Evolutionary conservation across 64 coral and sea anemone genomes (phyloP).

Genomic region (Actinia equina): DNA sequence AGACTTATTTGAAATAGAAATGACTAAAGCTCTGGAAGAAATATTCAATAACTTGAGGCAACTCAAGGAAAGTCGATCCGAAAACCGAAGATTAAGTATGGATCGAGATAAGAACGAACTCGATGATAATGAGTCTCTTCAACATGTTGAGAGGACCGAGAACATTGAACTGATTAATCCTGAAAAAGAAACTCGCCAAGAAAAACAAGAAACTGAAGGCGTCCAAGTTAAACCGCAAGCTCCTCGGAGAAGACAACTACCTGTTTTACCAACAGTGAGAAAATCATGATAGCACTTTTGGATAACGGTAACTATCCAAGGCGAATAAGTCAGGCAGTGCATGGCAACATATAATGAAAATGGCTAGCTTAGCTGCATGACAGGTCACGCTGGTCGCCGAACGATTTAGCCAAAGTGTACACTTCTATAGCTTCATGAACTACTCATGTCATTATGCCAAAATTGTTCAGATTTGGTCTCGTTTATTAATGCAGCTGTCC

Average conservation of each 20-base stretch:
- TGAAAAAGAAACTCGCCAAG: not conserved
- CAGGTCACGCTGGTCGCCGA: not conserved
- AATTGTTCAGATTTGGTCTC: not conserved
- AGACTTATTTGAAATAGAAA: not conserved
- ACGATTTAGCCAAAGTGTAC: not conserved
- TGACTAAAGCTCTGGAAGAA: constrained; percentile 7
- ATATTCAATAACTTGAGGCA: not conserved
- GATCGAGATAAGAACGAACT: too few species aligned
- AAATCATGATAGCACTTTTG: not conserved
- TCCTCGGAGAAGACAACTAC: not conserved
- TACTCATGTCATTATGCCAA: not conserved
- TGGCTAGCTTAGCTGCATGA: not conserved
- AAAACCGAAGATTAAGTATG: not conserved
- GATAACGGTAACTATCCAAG: not conserved
- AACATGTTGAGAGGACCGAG: not conserved
- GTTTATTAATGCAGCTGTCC: too few species aligned
- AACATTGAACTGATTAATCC: not conserved
- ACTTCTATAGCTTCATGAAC: not conserved
- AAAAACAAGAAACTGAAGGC: not conserved
- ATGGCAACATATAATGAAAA: not conserved
- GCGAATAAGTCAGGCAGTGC: too few species aligned
- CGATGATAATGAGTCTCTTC: too few species aligned
- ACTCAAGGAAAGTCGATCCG: not conserved
- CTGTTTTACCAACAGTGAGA: not conserved
- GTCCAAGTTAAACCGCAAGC: not conserved